Evolutionary conservation across 2,113 vertebrate species (phyloP).

Genomic region (Physeter macrocephalus): DNA sequence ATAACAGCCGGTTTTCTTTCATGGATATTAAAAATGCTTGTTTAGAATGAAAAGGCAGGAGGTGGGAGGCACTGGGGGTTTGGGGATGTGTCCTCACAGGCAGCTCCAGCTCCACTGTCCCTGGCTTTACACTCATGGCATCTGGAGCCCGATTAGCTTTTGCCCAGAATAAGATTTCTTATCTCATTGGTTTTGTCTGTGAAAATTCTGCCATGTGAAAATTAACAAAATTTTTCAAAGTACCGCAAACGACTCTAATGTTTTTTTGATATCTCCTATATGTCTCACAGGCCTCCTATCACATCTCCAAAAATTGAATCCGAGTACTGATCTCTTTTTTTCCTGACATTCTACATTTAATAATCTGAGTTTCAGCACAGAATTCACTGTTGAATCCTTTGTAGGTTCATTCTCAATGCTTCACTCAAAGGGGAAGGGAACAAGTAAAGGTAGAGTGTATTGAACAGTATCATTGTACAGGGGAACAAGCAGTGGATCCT

Average conservation of each 20-base stretch:
- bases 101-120: accelerated
- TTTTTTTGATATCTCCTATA: not conserved
- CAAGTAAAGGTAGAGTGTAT: slow-evolving; percentile 24
- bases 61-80: not conserved
- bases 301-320: not conserved
- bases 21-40: not conserved
- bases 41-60: not conserved
- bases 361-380: not conserved
- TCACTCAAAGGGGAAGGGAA: not conserved
- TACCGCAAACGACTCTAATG: accelerated
- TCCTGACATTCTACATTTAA: not conserved
- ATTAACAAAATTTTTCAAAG: slow-evolving; percentile 28
- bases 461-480: not conserved
- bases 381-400: not conserved
- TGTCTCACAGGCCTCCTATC: not conserved
- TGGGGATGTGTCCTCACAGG: not conserved
- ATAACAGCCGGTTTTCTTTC: not conserved
- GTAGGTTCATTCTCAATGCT: not conserved
- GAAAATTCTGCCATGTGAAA: slow-evolving; percentile 35
- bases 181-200: not conserved
- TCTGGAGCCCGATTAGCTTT: not conserved
- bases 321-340: not conserved
- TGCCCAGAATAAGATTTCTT: not conserved
- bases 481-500: not conserved
- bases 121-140: not conserved